These are phyloP conservation scores for Nasua narica DNA, from an alignment of 2,797 vertebrate species.

Conservation along the genomic window DNA sequence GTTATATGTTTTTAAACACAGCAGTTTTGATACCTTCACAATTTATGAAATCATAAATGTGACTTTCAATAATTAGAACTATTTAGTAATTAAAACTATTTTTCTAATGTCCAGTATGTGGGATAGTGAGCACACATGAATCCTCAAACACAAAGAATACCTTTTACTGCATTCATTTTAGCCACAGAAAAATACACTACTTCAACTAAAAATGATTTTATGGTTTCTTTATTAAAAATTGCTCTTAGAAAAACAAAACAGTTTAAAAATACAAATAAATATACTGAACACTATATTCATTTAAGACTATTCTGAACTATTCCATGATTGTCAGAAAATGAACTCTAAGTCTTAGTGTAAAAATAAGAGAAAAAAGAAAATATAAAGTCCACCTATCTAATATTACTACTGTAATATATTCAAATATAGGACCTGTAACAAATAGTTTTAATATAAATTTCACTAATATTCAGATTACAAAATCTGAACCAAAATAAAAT, in stretches of 20 bases:
- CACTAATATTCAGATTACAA: not conserved
- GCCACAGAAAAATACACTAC: not conserved
- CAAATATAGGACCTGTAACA: not conserved
- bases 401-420: not conserved
- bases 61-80: not conserved
- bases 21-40: not conserved
- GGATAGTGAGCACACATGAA: not conserved
- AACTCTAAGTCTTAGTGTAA: not conserved
- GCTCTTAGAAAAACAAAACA: not conserved
- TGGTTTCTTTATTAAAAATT: not conserved
- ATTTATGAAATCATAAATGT: not conserved
- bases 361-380: slow-evolving; percentile 33
- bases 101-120: not conserved
- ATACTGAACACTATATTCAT: not conserved
- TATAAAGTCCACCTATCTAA: not conserved
- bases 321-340: not conserved
- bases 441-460: not conserved
- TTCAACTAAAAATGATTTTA: not conserved
- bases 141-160: not conserved
- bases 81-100: not conserved
- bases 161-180: not conserved
- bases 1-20: slow-evolving; percentile 12
- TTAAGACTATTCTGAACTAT: slow-evolving; percentile 9
- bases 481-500: not conserved
- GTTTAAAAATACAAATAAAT: not conserved